Conservation (phyloP, 2,113 vertebrate species). For the Calonectris borealis region DNA sequence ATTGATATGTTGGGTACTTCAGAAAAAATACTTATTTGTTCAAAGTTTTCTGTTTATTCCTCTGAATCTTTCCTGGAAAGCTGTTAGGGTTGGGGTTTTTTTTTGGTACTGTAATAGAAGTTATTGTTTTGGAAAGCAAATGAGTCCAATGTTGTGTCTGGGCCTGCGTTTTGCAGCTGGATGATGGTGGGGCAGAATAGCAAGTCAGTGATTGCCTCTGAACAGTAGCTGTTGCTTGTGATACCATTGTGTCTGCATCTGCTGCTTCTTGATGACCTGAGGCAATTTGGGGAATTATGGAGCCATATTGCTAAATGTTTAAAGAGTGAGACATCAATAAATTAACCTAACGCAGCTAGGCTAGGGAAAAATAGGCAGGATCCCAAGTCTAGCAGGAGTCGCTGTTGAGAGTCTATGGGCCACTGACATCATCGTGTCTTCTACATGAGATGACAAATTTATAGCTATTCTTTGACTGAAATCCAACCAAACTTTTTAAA, state of each 20-base stretch:
- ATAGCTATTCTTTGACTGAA: slow-evolving; percentile 5
- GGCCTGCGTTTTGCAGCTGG: not conserved
- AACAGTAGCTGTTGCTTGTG: slow-evolving; percentile 9
- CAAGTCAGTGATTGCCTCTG: not conserved
- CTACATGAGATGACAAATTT: not conserved
- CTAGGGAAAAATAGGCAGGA: not conserved
- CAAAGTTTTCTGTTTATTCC: not conserved
- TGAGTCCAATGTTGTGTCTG: not conserved
- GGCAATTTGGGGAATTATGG: not conserved
- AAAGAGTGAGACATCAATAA: not conserved
- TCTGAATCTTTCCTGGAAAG: not conserved
- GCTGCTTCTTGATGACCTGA: not conserved
- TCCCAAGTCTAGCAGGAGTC: not conserved
- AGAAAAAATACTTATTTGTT: not conserved
- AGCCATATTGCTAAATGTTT: not conserved
- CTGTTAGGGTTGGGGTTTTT: not conserved
- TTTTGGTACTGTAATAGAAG: not conserved
- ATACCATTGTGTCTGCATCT: not conserved
- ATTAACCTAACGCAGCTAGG: not conserved
- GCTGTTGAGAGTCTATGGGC: not conserved
- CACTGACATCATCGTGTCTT: not conserved
- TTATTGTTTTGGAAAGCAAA: not conserved
- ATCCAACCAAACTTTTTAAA: not conserved
- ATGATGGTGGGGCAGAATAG: not conserved
- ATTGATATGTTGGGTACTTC: not conserved